Base-by-base conservation (phyloP, 2,888 invertebrate species). In the Candidula unifasciata region DNA sequence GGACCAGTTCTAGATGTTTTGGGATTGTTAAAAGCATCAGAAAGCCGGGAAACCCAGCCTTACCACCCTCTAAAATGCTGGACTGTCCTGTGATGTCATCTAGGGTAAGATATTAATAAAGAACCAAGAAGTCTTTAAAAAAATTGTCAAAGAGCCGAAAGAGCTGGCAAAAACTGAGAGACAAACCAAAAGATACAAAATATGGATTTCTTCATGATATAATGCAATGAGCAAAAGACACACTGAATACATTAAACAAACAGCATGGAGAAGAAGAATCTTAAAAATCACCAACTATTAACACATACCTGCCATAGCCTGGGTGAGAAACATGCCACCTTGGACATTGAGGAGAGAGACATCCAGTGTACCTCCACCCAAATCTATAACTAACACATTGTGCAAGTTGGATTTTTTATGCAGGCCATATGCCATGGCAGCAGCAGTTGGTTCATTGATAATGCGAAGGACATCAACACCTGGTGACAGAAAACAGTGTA, bases 391-490 rank as follows among this genome's bases (percentile, higher is more conserved):
- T 37, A 95, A 87, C 1, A 95, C 93, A 88, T 93, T 93, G 81
- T 93, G 92, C 3, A 94, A 92, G 57, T 92, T 93, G 27, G 93
- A 91, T 88, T 94, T 94, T 87, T 94, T 94, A 88, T 95, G 94
- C 18, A 95, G 91, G 6, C 95, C 95, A 89, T 95, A 95, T 0
- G 95, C 94, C 85, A 95, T 89, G 3, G 95, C 94, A 10, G 95
- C 95, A 2, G 95, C 95, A 33, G 95, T 95, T 10, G 95, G 95
- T 87, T 95, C 95, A 87, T 94, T 94, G 87, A 95, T 94, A 21
- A 95, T 91, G 54, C 95, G 88, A 71, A 94, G 89, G 3, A 94
- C 93, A 83, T 94, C 93, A 85, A 95, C 87, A 69, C 94, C 94
- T 94, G 86, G 8, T 89, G 86, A 6, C 16, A 52, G 44, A 78